Evolutionary conservation across 2,113 vertebrate species (phyloP), one percentile per base, ranked within the genome.

Genomic region (Cochlearius cochlearius): DNA sequence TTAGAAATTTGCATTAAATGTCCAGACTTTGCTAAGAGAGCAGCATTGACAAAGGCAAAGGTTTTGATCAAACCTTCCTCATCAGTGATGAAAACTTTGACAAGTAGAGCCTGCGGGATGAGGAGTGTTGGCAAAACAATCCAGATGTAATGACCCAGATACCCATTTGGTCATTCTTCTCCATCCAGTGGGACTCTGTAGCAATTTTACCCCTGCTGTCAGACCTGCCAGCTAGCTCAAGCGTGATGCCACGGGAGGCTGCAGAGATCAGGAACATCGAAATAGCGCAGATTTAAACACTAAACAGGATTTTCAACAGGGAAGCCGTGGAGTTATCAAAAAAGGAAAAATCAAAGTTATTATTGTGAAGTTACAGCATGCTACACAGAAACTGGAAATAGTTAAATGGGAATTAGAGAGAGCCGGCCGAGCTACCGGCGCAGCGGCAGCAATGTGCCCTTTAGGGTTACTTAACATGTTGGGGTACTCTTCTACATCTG

Each of bases 391-490:
- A 39, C 41, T 69, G 21, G 34, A 52, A 74, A 21, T 21, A 56
- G 21, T 75, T 78, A 69, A 58, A 13, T 43, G 30, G 69, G 59
- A 97, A 79, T 82, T 81, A 41, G 50, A 39, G 50, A 10, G 22
- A 79, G 55, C 36, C 89, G 60, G 80, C 82, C 36, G 25, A 66
- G 81, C 76, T 90, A 80, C 18, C 47, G 16, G 36, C 1, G 0
- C 39, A 12, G 63, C 10, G 4, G 60, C 83, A 96, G 66, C 93
- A 78, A 56, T 64, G 38, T 88, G 82, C 76, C 41, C 68, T 90
- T 87, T 58, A 39, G 80, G 71, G 53, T 92, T 94, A 52, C 79
- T 96, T 96, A 91, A 41, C 72, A 67, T 95, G 77, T 83, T 62
- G 80, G 79, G 86, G 47, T 92, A 58, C 84, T 78, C 80, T 66